Conservation (phyloP, 2,797 vertebrate species). For the Capromys pilorides region DNA sequence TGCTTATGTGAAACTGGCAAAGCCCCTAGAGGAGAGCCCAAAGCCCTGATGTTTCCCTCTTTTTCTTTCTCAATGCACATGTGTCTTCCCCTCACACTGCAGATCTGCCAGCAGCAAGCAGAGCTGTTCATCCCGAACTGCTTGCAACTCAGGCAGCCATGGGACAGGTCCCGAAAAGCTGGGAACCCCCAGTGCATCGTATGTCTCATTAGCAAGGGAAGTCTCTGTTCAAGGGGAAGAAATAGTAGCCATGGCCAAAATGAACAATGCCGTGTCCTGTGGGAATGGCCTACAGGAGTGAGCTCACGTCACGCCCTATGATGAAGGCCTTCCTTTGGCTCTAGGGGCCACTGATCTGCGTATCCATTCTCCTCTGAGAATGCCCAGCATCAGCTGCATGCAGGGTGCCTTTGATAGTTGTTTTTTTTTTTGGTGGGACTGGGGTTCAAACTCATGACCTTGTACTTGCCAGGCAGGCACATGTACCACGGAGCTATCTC, state of each 20-base stretch:
- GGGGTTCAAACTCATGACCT: too few species aligned
- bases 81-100: constrained; percentile 31
- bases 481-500: too few species aligned
- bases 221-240: constrained; percentile 34
- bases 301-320: neutral
- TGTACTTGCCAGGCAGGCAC: too few species aligned
- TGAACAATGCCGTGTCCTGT: neutral
- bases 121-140: neutral
- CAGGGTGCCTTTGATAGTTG: neutral
- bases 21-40: neutral
- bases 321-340: neutral
- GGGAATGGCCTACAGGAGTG: neutral
- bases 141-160: neutral
- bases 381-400: neutral
- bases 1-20: neutral
- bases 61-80: neutral
- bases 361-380: neutral
- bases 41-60: constrained; percentile 30
- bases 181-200: neutral
- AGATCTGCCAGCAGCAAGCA: neutral
- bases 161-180: neutral
- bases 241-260: neutral
- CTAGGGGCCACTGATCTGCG: neutral
- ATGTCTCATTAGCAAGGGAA: constrained; percentile 61
- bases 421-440: too few species aligned